Conservation (phyloP, 2,113 vertebrate species). For the Burhinus bistriatus region DNA sequence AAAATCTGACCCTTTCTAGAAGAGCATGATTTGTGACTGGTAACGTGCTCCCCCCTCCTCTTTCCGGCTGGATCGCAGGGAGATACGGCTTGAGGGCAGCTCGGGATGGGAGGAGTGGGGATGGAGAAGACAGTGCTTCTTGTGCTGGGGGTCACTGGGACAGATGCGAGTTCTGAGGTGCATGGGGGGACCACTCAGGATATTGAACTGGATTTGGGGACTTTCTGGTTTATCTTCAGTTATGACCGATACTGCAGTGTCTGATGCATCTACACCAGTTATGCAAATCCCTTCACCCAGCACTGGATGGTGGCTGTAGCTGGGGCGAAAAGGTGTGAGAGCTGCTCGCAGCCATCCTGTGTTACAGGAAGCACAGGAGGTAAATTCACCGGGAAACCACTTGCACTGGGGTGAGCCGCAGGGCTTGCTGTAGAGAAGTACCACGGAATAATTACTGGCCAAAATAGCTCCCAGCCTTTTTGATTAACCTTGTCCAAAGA, state of each 20-base stretch:
- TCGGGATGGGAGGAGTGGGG: neutral
- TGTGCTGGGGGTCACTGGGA: accelerated
- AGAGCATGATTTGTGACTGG: too few relatives aligned
- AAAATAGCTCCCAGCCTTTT: neutral
- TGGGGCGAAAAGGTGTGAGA: neutral
- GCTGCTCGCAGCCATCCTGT: neutral
- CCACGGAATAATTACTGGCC: neutral
- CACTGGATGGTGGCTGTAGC: neutral
- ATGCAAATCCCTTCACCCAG: neutral
- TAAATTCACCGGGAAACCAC: neutral
- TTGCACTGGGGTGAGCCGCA: neutral
- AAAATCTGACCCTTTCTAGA: neutral
- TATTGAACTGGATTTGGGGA: neutral
- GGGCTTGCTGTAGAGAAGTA: neutral
- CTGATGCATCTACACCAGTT: neutral
- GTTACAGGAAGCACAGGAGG: neutral
- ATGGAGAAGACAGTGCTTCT: neutral
- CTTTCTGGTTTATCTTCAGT: neutral
- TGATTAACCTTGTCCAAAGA: neutral
- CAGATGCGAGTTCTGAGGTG: accelerated
- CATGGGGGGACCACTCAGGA: accelerated
- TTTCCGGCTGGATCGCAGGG: neutral
- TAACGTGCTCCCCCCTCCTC: neutral
- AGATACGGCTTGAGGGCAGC: neutral
- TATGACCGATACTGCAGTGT: neutral